Evolutionary conservation across 2,797 vertebrate species (phyloP), one percentile per base, ranked within the genome.

Genomic region (Neostethus bicornis): DNA sequence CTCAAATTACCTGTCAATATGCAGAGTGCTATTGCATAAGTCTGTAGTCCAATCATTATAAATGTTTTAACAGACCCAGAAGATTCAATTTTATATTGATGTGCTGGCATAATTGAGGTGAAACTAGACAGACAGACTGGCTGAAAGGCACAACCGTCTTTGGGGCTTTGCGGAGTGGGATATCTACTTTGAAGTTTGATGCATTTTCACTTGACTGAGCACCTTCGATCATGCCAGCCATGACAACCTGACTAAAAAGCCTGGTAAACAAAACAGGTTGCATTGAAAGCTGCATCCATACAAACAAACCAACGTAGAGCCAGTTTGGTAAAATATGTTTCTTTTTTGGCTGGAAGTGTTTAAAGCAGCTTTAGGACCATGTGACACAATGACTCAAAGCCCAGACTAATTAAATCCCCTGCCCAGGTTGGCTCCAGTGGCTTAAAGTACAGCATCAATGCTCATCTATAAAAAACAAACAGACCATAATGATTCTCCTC

Each of bases 401-500:
- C 42, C 31, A 57, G 14, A 44, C 55, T 73, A 67, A 78, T 73
- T 59, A 39, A 77, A 76, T 72, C 45, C 37, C 56, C 49, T 1
- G 46, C 46, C 47, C 38, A 55, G 52, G 21, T 5, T 41, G 37
- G 16, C 53, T 35, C 6, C 32, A 24, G 49, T 16, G 7, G 37
- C 54, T 54, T 54, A 54, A 68, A 63, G 69, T 56, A n/a, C 51
- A 10, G 23, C 8, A 63, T 52, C 46, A 66, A 71, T 46, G 7
- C 39, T 43, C 47, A 41, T 31, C 44, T 42, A 54, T 2, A 45
- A 20, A 38, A 61, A 16, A 44, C 16, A 49, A 51, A 47, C 29
- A 39, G 16, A 2, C 23, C 5, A n/a, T n/a, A 7, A 39, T 23
- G 7, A 19, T 2, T n/a, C n/a, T 32, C 4, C 96, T 97, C 79